These are phyloP conservation scores for Thalpophila matura DNA, from an alignment of 2,888 invertebrate species.

Conservation along the genomic window DNA sequence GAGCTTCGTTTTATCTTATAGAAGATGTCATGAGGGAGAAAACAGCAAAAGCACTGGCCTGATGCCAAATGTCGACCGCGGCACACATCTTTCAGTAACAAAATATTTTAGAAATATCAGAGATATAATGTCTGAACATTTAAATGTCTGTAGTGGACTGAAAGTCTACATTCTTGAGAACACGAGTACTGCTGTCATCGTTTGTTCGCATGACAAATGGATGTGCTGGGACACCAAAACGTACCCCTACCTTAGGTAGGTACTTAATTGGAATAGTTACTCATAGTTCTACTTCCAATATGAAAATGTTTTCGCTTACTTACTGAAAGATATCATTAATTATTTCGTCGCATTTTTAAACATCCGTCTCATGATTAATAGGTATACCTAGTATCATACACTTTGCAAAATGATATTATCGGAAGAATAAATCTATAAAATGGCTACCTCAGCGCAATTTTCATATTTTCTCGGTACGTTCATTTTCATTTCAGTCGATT, in stretches of 20 bases:
- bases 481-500: slow-evolving; percentile 33
- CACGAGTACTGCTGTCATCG: slow-evolving; percentile 43
- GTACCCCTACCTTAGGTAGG: slow-evolving; percentile 23
- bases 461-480: slow-evolving; percentile 45
- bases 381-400: slow-evolving; percentile 2
- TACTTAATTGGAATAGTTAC: slow-evolving; percentile 37
- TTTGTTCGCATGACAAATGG: slow-evolving; percentile 45
- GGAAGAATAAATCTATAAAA: slow-evolving; percentile 44
- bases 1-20: slow-evolving; percentile 79
- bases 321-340: slow-evolving; percentile 23
- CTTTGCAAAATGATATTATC: slow-evolving; percentile 22
- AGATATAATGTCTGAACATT: slow-evolving; percentile 67
- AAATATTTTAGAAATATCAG: slow-evolving; percentile 84
- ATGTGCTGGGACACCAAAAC: slow-evolving; percentile 1
- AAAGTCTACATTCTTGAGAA: slow-evolving; percentile 40
- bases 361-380: slow-evolving; percentile 9
- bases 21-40: slow-evolving; percentile 84
- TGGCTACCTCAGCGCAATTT: slow-evolving; percentile 29
- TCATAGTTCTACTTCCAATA: slow-evolving; percentile 7
- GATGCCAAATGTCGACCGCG: slow-evolving; percentile 85
- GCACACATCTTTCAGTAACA: slow-evolving; percentile 83
- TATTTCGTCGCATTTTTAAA: background rate
- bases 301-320: background rate
- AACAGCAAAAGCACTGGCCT: slow-evolving; percentile 86
- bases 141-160: slow-evolving; percentile 51